Evolutionary conservation across 92 coral and sea anemone genomes (phyloP).

Genomic region (Micromussa lordhowensis): DNA sequence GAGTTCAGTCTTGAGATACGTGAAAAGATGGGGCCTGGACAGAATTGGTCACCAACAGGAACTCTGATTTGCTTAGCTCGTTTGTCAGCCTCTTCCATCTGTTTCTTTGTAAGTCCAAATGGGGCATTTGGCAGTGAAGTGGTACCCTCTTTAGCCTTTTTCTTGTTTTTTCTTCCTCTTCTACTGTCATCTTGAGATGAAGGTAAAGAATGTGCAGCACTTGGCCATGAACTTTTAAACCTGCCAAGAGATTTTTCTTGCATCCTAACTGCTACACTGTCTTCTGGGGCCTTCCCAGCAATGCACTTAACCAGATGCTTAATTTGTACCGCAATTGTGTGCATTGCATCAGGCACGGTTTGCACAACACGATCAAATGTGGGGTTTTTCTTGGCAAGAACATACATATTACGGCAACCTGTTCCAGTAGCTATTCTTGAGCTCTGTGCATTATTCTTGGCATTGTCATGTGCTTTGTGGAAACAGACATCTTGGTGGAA

Average conservation of each 20-base stretch:
- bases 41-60: slow-evolving; percentile 49
- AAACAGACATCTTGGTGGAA: not conserved
- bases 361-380: slow-evolving; percentile 52
- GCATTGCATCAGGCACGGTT: slow-evolving; percentile 60
- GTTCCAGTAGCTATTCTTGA: slow-evolving; percentile 53
- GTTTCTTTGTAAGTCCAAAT: slow-evolving; percentile 40
- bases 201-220: no score
- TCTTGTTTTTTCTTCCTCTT: not conserved
- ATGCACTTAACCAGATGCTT: slow-evolving; percentile 49
- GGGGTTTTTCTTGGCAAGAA: slow-evolving; percentile 43
- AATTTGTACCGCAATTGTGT: slow-evolving; percentile 53
- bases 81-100: slow-evolving; percentile 55
- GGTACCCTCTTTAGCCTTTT: not conserved
- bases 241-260: slow-evolving; percentile 53
- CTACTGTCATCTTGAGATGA: not conserved
- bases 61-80: slow-evolving; percentile 28
- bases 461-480: slow-evolving; percentile 32
- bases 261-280: slow-evolving; percentile 27
- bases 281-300: slow-evolving; percentile 67
- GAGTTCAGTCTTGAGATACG: slow-evolving; percentile 47
- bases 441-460: slow-evolving; percentile 19
- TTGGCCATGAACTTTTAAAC: slow-evolving; percentile 50
- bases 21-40: slow-evolving; percentile 57
- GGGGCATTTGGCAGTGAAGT: slow-evolving; percentile 47
- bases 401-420: slow-evolving; percentile 31